These are phyloP conservation scores for Ammodytes marinus DNA, from an alignment of 2,113 vertebrate species.

Conservation along the genomic window DNA sequence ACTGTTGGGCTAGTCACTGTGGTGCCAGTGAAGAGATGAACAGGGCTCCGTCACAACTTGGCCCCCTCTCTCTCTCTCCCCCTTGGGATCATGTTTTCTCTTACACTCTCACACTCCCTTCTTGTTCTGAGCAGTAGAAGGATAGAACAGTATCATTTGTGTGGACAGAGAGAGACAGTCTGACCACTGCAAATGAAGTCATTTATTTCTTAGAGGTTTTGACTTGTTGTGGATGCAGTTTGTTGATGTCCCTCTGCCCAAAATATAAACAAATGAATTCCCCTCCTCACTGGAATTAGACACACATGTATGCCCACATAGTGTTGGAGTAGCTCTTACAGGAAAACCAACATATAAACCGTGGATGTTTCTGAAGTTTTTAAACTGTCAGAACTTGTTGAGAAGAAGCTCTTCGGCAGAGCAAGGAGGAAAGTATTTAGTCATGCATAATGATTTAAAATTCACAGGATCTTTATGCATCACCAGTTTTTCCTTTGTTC, in stretches of 20 bases:
- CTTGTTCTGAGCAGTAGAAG: slow-evolving; percentile 22
- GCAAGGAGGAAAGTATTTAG: neutral
- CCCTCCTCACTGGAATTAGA: slow-evolving; percentile 4
- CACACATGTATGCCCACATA: slow-evolving; percentile 12
- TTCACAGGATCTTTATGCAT: slow-evolving; percentile 3
- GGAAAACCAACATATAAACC: slow-evolving; percentile 44
- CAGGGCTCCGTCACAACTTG: slow-evolving; percentile 74
- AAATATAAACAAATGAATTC: slow-evolving; percentile 45
- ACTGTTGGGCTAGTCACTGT: slow-evolving; percentile 74
- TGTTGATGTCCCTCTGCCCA: slow-evolving; percentile 56
- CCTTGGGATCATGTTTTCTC: slow-evolving; percentile 52
- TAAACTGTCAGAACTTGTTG: slow-evolving; percentile 19
- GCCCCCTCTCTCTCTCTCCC: slow-evolving; percentile 36
- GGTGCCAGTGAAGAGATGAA: slow-evolving; percentile 83
- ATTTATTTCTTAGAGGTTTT: slow-evolving; percentile 45
- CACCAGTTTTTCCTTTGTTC: slow-evolving; percentile 8
- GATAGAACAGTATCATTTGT: slow-evolving; percentile 34
- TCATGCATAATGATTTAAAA: slow-evolving; percentile 16
- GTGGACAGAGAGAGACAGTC: slow-evolving; percentile 20
- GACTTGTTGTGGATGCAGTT: slow-evolving; percentile 45
- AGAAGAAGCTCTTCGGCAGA: slow-evolving; percentile 5
- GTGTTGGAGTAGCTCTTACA: slow-evolving; percentile 17
- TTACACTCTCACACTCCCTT: slow-evolving; percentile 34
- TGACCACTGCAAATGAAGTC: slow-evolving; percentile 38
- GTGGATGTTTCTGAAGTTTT: neutral